Conservation (phyloP, 1,140 invertebrate species). For the Macrosteles quadrilineatus region DNA sequence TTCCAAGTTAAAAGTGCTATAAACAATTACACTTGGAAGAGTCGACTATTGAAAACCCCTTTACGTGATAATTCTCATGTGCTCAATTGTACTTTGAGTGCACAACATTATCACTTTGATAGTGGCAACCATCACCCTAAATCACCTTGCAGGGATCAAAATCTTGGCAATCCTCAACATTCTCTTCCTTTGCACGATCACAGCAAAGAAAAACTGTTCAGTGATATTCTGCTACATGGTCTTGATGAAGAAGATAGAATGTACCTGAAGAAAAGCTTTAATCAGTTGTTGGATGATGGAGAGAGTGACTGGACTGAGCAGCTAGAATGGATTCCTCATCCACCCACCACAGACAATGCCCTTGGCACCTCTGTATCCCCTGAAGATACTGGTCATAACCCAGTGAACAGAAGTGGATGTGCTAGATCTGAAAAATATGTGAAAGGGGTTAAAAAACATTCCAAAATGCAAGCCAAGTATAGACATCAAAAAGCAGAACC, state of each 20-base stretch:
- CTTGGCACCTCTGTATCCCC: too few species aligned
- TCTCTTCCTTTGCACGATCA: too few species aligned
- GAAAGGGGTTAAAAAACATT: slow-evolving; percentile 80
- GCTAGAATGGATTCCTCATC: slow-evolving; percentile 95
- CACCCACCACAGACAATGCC: slow-evolving; percentile 56
- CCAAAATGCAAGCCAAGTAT: slow-evolving; percentile 81
- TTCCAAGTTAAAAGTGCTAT: not conserved
- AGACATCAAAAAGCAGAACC: slow-evolving; percentile 64
- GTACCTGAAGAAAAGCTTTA: slow-evolving; percentile 81
- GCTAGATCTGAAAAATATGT: slow-evolving; percentile 92
- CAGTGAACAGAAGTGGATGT: slow-evolving; percentile 67
- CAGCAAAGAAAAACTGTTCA: slow-evolving; percentile 2
- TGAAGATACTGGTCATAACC: too few species aligned
- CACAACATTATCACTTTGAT: too few species aligned
- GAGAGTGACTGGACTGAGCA: slow-evolving; percentile 89
- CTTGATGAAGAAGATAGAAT: slow-evolving; percentile 88
- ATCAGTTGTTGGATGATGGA: slow-evolving; percentile 71
- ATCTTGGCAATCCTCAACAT: too few species aligned
- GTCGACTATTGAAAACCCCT: too few species aligned
- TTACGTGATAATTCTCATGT: too few species aligned
- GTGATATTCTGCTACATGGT: slow-evolving; percentile 55
- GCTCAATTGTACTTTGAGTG: too few species aligned
- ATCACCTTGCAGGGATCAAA: too few species aligned
- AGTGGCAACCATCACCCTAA: too few species aligned
- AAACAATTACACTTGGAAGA: too few species aligned